These are phyloP conservation scores for Lemur catta DNA, from an alignment of 2,797 vertebrate genomes.

Conservation along the genomic window DNA sequence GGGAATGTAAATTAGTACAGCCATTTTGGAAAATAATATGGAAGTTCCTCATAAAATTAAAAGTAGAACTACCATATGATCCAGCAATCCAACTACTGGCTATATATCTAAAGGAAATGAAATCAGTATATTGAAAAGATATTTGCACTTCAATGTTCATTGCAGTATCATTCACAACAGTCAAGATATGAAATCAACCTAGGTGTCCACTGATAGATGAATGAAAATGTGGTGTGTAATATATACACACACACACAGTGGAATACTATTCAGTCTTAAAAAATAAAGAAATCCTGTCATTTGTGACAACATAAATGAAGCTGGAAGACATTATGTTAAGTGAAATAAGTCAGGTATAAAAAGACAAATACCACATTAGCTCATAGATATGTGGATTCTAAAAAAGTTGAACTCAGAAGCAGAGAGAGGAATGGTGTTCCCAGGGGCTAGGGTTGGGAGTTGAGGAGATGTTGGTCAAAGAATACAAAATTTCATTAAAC, in stretches of 20 bases:
- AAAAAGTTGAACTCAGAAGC: neutral
- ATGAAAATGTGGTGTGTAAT: neutral
- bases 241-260: neutral
- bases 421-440: neutral
- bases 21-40: neutral
- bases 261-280: neutral
- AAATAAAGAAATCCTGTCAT: neutral
- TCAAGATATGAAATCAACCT: neutral
- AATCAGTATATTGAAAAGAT: neutral
- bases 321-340: neutral
- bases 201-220: neutral
- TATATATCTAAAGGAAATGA: neutral
- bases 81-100: neutral
- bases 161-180: neutral
- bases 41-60: neutral
- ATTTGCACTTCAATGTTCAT: neutral
- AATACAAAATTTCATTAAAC: neutral
- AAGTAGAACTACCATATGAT: neutral
- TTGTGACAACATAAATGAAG: neutral
- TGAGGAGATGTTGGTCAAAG: neutral
- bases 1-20: neutral
- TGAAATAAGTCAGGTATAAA: neutral
- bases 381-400: neutral
- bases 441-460: neutral
- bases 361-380: neutral